A percentile compares a stretch with the other conserved stretches of the same genome.
These are phyloP conservation scores for Plotosus lineatus DNA, from an alignment of 2,113 vertebrate genomes.

Conservation along the genomic window DNA sequence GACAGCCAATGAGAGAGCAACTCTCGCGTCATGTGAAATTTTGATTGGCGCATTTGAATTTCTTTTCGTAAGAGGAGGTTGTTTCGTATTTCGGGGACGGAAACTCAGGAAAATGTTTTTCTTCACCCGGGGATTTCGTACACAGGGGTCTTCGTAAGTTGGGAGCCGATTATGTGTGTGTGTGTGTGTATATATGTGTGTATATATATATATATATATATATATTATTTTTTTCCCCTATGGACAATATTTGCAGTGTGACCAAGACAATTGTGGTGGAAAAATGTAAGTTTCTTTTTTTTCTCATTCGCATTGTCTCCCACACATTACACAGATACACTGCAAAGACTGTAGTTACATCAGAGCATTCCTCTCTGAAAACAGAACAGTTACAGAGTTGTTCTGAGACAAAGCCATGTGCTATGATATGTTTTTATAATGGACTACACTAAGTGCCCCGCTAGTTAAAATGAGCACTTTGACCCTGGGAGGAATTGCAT, in stretches of 20 bases:
- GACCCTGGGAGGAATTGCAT: conserved; percentile 11
- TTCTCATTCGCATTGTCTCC: conserved; percentile 17
- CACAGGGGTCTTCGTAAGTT: too few relatives aligned
- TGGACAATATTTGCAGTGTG: too few relatives aligned
- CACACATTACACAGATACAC: conserved; percentile 27
- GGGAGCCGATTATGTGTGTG: too few relatives aligned
- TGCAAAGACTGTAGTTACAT: conserved; percentile 16
- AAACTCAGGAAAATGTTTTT: too few relatives aligned
- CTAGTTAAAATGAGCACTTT: conserved; percentile 2
- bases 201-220: too few relatives aligned
- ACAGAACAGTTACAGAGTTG: conserved; percentile 2
- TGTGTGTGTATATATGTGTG: conserved; percentile 10
- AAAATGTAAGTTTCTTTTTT: conserved; percentile 34
- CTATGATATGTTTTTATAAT: conserved; percentile 8
- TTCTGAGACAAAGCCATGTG: neutral
- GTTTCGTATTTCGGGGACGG: too few relatives aligned
- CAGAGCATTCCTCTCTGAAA: conserved; percentile 36
- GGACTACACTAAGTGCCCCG: conserved; percentile 14
- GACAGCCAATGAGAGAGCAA: too few relatives aligned
- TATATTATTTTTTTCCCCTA: too few relatives aligned
- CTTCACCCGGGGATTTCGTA: too few relatives aligned
- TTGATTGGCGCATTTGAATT: too few relatives aligned
- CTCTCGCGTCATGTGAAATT: too few relatives aligned
- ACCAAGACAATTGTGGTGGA: conserved; percentile 29
- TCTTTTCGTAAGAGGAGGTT: too few relatives aligned